Percentiles rank a stretch among this genome's conserved stretches.
Evolutionary conservation across 2,113 vertebrate species (phyloP).

Genomic region (Scomber colias): DNA sequence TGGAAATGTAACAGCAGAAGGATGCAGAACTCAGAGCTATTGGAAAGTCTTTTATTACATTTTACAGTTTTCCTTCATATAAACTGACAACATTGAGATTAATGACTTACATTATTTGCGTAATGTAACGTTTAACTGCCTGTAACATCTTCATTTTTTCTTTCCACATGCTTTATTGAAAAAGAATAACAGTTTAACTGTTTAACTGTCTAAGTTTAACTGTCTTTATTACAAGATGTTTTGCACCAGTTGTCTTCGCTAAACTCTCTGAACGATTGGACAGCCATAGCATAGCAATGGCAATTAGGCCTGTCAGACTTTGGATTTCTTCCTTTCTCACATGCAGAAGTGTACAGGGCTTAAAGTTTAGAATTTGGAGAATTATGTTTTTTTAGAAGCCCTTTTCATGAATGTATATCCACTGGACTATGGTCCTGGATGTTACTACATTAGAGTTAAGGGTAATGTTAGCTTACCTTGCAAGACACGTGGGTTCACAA

Average conservation of each 20-base stretch:
- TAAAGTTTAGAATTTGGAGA: no score
- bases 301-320: not conserved
- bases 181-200: not conserved
- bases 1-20: not conserved
- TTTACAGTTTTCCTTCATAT: not conserved
- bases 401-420: no score
- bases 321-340: not conserved
- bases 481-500: no score
- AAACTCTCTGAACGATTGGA: not conserved
- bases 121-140: not conserved
- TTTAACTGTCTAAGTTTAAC: not conserved
- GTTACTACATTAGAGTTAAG: no score
- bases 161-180: not conserved
- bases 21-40: not conserved
- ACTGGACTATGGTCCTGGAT: no score
- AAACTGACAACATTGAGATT: not conserved
- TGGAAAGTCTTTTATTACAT: constrained; percentile 28
- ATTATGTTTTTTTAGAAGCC: no score
- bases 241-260: not conserved
- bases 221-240: not conserved
- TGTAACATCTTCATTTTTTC: not conserved
- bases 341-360: no score
- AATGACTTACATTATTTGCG: not conserved
- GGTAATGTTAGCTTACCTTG: no score
- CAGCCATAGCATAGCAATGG: no score